Percentiles rank a stretch among this genome's conserved stretches.
phyloP scores from a whole-genome alignment of 2,113 vertebrate genomes.

The Ginglymostoma cirratum region DNA sequence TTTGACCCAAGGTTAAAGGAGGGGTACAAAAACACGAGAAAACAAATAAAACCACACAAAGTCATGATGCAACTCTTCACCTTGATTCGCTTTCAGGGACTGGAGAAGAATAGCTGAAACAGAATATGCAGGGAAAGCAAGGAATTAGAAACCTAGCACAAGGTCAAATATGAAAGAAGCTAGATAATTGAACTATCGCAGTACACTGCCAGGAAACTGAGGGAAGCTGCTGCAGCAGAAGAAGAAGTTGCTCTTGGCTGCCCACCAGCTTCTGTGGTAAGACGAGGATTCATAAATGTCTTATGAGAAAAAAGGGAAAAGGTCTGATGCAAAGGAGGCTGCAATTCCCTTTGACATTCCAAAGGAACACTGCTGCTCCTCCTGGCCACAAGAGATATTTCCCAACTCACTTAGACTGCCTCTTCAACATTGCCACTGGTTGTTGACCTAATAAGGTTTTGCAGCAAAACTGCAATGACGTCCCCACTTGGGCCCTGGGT shows the following conservation, averaged over 20 bases:
- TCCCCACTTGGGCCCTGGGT: neutral
- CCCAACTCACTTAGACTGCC: neutral
- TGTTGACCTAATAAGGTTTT: neutral
- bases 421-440: neutral
- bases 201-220: neutral
- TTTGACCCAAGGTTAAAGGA: neutral
- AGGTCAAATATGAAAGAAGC: neutral
- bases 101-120: slow-evolving; percentile 33
- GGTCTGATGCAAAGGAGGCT: neutral
- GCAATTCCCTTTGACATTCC: neutral
- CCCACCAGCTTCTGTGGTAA: neutral
- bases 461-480: neutral
- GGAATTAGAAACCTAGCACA: neutral
- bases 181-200: neutral
- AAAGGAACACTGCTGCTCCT: neutral
- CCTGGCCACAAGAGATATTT: neutral
- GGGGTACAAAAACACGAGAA: neutral
- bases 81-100: slow-evolving; percentile 26
- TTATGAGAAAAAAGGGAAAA: neutral
- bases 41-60: neutral
- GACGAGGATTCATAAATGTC: neutral
- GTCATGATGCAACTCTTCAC: slow-evolving; percentile 28
- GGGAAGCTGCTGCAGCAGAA: neutral
- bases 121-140: slow-evolving; percentile 21
- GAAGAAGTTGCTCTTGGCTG: neutral